Base-by-base conservation (phyloP, 2,888 invertebrate species). In the Stomorhina lunata region DNA sequence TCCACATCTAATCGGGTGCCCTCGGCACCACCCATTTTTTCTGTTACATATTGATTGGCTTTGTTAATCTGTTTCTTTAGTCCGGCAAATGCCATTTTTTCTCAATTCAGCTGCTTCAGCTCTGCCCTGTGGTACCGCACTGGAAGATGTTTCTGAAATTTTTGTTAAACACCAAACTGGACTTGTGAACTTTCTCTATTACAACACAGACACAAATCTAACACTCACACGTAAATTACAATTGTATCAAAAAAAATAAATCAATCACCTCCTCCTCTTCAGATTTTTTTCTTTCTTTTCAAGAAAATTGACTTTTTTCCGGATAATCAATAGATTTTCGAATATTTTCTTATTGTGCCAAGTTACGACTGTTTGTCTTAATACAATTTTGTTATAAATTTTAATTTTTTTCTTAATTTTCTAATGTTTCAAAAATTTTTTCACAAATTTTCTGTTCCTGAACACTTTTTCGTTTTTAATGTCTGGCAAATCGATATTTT, bases 11-110 rank as follows among this genome's bases (percentile, higher is more conserved):
- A 94, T 92, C 99, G 99, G 87, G 99, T 99, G 92, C 99, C 99
- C 92, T 99, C 99, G 86, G 99, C 99, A 91, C 99, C 99, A 85
- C 99, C 99, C 95, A 99, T 99, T 93, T 99, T 99, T 92, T 99
- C 99, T 91, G 98, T 99, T 94, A 99, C 96, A 94, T 98, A 99
- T 98, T 99, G 99, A 93, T 99, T 99, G 87, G 99, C 99, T 94
- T 99, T 99, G 93, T 99, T 99, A 92, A 99, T 97, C 92, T 99
- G 99, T 93, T 99, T 99, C 92, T 98, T 98, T 87, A 99, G 94
- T 88, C 99, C 99, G 88, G 99, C 98, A 92, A 99, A 97, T 92
- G 99, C 99, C 99, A 99, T 99, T 86, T 85, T 88, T n/a, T n/a
- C n/a, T n/a, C n/a, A n/a, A n/a, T n/a, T 40, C 20, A 25, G 4